A percentile compares a stretch with the other conserved stretches of the same genome.
Evolutionary conservation across 2,113 vertebrate genomes (phyloP).

Genomic region (Sturnira hondurensis): DNA sequence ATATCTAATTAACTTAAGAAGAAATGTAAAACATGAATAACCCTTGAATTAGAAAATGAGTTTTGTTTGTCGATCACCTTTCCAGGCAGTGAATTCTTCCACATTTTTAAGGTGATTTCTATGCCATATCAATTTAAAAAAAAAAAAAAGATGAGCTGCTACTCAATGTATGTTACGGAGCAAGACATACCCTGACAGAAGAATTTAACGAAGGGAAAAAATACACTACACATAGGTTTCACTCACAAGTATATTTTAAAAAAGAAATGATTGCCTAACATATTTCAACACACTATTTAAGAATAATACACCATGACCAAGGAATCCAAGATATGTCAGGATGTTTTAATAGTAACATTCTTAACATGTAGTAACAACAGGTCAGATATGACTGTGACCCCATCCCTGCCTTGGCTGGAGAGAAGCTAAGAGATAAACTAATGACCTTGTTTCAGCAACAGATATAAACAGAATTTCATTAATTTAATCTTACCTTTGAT

Average conservation of each 20-base stretch:
- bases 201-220: not conserved
- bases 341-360: not conserved
- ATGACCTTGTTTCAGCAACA: not conserved
- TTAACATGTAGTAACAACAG: not conserved
- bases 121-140: not conserved
- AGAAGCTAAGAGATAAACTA: not conserved
- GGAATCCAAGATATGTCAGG: not conserved
- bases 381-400: not conserved
- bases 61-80: not conserved
- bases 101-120: not conserved
- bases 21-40: not conserved
- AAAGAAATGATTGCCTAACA: not conserved
- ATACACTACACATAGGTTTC: not conserved
- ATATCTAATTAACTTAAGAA: not conserved
- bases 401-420: not conserved
- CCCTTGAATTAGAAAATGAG: not conserved
- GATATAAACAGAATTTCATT: not conserved
- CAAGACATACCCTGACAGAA: not conserved
- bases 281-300: not conserved
- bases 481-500: not conserved
- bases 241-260: not conserved
- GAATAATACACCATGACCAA: not conserved
- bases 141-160: not conserved
- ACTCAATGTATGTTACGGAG: not conserved
- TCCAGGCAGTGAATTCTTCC: not conserved